Base-by-base conservation (phyloP, 2,888 invertebrate species). In the Merodon equestris region DNA sequence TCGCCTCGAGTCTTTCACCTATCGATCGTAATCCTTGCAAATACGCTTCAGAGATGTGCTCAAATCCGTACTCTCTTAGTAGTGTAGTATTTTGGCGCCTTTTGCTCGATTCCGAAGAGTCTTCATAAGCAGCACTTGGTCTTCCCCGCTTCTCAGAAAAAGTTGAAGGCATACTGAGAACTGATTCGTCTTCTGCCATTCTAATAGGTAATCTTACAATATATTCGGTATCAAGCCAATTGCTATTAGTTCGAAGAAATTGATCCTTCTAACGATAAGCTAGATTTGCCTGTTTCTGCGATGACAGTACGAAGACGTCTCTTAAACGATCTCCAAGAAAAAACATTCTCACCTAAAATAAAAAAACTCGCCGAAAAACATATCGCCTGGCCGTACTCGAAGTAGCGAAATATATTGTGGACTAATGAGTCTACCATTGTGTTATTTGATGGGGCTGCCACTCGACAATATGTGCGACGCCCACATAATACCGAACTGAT, bases 1-100 rank as follows among this genome's bases (percentile, higher is more conserved):
- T 53, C 17, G 53, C 53, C 53, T 38, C 36, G 38, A 53, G 15
- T 53, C 38, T 36, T 53, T 53, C 17, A 54, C 18, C 54, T 15
- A 38, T 54, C 54, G 40, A 54, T 54, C 54, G 54, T 54, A 54
- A 54, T 18, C 54, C 40, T 54, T 54, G 40, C n/a, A 54, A 54
- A 54, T 54, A 54, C 40, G 40, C 27, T 27, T 27, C 27, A 27
- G 2, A 27, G 27, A 27, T 27, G 27, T 27, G 27, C 54, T 54
- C 18, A 40, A 54, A 40, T 18, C 40, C 54, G 9, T 40, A 54
- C 17, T 54, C 54, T 40, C 40, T 40, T 17, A 54, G 54, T 40
- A 54, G 40, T 40, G 54, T 54, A 18, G 54, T 18, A 40, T 54
- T 40, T 54, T 54, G 38, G n/a, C 40, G 54, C 27, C 27, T 27